phyloP scores from a whole-genome alignment of 2,797 vertebrate species.

The Notolabrus celidotus region DNA sequence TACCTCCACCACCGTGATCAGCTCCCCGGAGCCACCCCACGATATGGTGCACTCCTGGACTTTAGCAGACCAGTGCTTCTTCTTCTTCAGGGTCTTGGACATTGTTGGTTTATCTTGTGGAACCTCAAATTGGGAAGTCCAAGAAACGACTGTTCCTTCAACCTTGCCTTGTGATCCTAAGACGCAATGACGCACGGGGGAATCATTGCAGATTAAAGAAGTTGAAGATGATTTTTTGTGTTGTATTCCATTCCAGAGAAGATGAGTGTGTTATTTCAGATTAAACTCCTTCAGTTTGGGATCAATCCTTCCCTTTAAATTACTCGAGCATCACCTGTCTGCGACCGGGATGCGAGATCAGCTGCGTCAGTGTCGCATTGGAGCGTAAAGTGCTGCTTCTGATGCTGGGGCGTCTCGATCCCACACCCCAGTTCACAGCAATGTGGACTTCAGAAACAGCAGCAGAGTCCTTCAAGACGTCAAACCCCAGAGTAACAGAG shows the following conservation, averaged over 20 bases:
- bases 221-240: constrained; percentile 36
- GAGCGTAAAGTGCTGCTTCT: constrained; percentile 54
- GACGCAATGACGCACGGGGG: constrained; percentile 61
- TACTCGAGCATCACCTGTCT: constrained; percentile 65
- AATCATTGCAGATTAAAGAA: constrained; percentile 59
- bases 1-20: constrained; percentile 84
- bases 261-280: not conserved
- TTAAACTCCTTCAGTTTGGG: constrained; percentile 3
- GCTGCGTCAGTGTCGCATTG: constrained; percentile 80
- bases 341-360: constrained; percentile 52
- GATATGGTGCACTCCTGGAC: constrained; percentile 94
- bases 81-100: constrained; percentile 97
- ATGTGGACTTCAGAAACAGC: constrained; percentile 6
- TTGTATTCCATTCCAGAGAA: constrained; percentile 62
- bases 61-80: constrained; percentile 96
- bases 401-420: constrained; percentile 51
- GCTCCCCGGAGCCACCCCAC: constrained; percentile 89
- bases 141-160: constrained; percentile 51
- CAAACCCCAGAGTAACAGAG: not conserved
- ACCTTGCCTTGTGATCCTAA: constrained; percentile 43
- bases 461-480: constrained; percentile 7
- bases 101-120: constrained; percentile 73
- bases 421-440: constrained; percentile 38
- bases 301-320: constrained; percentile 31
- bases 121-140: constrained; percentile 45